Evolutionary conservation across 2,888 invertebrate species (phyloP).

Genomic region (Flabesymbios commensalis): DNA sequence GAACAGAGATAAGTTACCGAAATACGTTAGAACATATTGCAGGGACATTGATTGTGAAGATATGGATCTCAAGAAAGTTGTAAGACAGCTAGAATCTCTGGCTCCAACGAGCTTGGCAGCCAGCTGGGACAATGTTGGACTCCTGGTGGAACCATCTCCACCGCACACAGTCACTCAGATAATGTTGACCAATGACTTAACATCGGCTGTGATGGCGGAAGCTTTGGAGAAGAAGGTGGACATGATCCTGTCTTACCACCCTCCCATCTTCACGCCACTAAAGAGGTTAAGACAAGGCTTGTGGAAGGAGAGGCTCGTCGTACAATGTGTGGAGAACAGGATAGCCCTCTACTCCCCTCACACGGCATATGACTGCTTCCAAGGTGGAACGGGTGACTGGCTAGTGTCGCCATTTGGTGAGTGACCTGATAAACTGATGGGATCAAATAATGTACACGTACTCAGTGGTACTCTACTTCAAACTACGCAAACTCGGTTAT

Average conservation of each 20-base stretch:
- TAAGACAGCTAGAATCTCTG: slow-evolving; percentile 40
- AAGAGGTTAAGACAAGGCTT: slow-evolving; percentile 72
- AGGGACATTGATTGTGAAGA: too few relatives aligned
- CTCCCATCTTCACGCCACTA: slow-evolving; percentile 86
- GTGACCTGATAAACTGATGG: slow-evolving; percentile 6
- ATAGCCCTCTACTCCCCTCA: slow-evolving; percentile 93
- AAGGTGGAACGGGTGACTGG: slow-evolving; percentile 92
- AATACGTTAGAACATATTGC: too few relatives aligned
- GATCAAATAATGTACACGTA: not conserved
- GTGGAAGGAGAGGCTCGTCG: slow-evolving; percentile 80
- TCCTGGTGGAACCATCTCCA: slow-evolving; percentile 79
- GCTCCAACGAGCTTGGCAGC: slow-evolving; percentile 67
- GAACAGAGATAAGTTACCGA: too few relatives aligned
- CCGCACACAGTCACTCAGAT: slow-evolving; percentile 66
- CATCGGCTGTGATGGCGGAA: slow-evolving; percentile 82
- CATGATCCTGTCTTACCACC: slow-evolving; percentile 91
- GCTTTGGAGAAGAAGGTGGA: slow-evolving; percentile 71
- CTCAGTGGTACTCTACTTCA: not conserved
- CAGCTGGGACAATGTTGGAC: slow-evolving; percentile 93
- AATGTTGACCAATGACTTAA: slow-evolving; percentile 89
- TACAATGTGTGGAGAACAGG: slow-evolving; percentile 78
- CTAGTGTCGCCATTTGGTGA: slow-evolving; percentile 73
- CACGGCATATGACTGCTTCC: slow-evolving; percentile 83
- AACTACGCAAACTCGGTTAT: too few relatives aligned
- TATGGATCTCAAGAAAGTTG: slow-evolving; percentile 32